These are phyloP conservation scores for Drosophila siamana DNA, from an alignment of 2,888 invertebrate species.

Conservation along the genomic window DNA sequence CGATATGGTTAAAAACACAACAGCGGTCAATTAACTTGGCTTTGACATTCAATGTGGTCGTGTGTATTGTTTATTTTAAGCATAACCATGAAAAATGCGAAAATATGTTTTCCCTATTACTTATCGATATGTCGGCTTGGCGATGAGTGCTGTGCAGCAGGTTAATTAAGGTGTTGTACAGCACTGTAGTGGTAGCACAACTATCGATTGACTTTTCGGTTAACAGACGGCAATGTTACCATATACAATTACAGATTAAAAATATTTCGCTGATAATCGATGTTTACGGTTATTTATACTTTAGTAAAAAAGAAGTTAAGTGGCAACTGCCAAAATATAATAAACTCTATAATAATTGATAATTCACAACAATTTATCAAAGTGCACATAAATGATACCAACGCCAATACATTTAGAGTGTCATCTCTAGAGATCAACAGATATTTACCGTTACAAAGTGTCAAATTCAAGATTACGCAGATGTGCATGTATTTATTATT, in stretches of 20 bases:
- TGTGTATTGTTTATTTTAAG: background rate
- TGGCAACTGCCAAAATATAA: no score
- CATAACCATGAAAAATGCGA: no score
- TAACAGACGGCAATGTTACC: background rate
- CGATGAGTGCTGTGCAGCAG: background rate
- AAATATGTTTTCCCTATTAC: no score
- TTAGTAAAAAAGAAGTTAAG: no score
- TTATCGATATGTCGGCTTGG: background rate
- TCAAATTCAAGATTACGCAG: background rate
- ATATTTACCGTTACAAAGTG: background rate
- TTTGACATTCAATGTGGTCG: no score
- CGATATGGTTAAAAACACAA: background rate
- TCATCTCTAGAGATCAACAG: no score
- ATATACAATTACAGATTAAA: background rate
- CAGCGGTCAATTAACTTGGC: background rate
- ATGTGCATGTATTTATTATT: conserved; percentile 20
- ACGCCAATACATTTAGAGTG: background rate
- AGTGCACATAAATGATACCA: no score
- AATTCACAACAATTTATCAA: no score
- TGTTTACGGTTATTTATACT: no score
- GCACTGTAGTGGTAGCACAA: background rate
- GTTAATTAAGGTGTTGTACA: background rate
- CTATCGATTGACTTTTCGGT: background rate
- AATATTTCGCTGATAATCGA: no score
- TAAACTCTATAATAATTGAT: no score